These are phyloP conservation scores for Vidua chalybeata DNA, from an alignment of 2,113 vertebrate genomes.

Conservation along the genomic window DNA sequence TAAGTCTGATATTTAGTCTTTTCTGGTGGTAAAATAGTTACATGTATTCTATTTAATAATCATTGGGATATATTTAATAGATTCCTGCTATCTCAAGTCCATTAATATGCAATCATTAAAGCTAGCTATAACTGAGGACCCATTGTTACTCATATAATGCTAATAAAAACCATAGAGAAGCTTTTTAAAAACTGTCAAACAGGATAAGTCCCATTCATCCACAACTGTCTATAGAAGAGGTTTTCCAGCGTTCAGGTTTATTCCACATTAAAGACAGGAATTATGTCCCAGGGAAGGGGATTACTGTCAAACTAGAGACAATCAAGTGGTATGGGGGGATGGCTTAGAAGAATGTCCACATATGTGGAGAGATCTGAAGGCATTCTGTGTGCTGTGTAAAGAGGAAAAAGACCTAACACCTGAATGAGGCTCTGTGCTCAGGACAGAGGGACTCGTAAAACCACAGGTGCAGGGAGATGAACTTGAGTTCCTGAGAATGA, in stretches of 20 bases:
- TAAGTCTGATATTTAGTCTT: background rate
- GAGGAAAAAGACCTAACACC: background rate
- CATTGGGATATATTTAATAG: background rate
- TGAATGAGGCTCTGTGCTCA: background rate
- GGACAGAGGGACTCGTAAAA: background rate
- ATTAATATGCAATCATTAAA: background rate
- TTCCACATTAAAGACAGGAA: background rate
- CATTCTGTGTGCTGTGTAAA: background rate
- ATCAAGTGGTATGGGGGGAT: background rate
- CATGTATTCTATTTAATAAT: background rate
- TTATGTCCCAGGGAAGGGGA: background rate
- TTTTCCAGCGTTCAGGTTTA: constrained; percentile 8
- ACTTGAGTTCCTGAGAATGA: background rate
- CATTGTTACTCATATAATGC: background rate
- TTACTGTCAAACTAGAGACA: constrained; percentile 20
- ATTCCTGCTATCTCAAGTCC: background rate
- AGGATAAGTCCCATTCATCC: background rate
- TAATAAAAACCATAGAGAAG: background rate
- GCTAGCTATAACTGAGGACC: background rate
- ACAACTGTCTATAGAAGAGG: background rate
- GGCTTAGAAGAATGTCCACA: background rate
- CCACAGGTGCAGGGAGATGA: background rate
- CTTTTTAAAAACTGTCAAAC: background rate
- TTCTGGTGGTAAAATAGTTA: background rate
- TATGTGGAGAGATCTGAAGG: background rate